Evolutionary conservation across 2,888 invertebrate genomes (phyloP).

Genomic region (Baronia brevicornis): DNA sequence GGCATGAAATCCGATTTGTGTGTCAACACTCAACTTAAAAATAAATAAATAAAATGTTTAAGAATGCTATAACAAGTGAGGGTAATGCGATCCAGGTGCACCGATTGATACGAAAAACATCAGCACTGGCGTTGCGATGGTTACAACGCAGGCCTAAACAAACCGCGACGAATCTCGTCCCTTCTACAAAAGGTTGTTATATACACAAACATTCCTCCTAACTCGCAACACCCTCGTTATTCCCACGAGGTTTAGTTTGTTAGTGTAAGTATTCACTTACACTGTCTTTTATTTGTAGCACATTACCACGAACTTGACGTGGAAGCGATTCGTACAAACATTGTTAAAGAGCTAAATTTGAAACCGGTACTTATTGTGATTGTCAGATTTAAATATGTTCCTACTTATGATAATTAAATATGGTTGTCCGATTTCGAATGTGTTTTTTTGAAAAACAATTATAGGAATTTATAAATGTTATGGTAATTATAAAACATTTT

Average conservation of each 20-base stretch:
- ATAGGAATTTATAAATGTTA: no score
- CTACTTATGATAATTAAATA: no score
- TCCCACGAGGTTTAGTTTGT: conserved; percentile 12
- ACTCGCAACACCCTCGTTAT: conserved; percentile 7
- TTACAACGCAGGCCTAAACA: conserved; percentile 8
- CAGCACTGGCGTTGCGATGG: conserved; percentile 1
- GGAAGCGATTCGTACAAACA: no score
- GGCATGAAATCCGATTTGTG: no score
- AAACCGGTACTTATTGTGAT: no score
- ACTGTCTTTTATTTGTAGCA: conserved; percentile 4
- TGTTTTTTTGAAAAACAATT: no score
- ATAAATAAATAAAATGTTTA: background rate
- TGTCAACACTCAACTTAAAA: no score
- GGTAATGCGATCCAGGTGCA: conserved; percentile 2
- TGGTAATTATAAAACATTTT: no score
- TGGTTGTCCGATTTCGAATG: no score
- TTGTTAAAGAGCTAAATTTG: no score
- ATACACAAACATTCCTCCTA: conserved; percentile 9
- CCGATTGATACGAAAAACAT: conserved; percentile 14
- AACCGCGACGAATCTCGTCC: conserved; percentile 8
- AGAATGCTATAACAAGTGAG: background rate
- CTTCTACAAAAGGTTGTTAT: conserved; percentile 6
- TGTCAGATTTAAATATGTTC: no score
- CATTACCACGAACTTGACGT: no score
- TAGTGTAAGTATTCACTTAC: conserved; percentile 6